Evolutionary conservation across 2,888 invertebrate genomes (phyloP).

Genomic region (Spatulosminthurus flaviceps): DNA sequence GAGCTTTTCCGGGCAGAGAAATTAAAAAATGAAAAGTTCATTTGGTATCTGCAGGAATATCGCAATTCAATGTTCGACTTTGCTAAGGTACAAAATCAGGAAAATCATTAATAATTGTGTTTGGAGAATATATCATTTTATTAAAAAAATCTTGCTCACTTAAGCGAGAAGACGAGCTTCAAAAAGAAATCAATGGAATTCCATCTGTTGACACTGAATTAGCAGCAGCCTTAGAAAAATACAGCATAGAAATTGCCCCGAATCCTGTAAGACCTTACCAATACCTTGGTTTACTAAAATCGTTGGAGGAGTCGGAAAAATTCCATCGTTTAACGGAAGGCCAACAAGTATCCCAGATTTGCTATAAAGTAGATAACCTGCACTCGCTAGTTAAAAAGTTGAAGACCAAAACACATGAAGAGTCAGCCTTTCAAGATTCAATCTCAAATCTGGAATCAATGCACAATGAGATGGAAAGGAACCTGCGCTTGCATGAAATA

Average conservation of each 20-base stretch:
- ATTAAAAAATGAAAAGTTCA: constrained; percentile 41
- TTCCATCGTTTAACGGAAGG: neutral
- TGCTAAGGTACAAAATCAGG: constrained; percentile 5
- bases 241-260: neutral
- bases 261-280: constrained; percentile 18
- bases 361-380: neutral
- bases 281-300: neutral
- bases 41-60: constrained; percentile 40
- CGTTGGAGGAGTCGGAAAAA: neutral
- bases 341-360: neutral
- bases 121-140: neutral
- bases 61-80: constrained; percentile 12
- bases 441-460: constrained; percentile 35
- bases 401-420: neutral
- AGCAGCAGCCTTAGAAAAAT: neutral
- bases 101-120: neutral
- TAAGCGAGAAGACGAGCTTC: neutral
- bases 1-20: constrained; percentile 52
- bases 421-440: constrained; percentile 15
- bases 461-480: constrained; percentile 34
- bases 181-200: neutral
- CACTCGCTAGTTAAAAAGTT: neutral
- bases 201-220: constrained; percentile 6
- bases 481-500: constrained; percentile 16
- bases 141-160: neutral